Conservation (phyloP, 1,140 invertebrate genomes). For the Heliothis virescens region DNA sequence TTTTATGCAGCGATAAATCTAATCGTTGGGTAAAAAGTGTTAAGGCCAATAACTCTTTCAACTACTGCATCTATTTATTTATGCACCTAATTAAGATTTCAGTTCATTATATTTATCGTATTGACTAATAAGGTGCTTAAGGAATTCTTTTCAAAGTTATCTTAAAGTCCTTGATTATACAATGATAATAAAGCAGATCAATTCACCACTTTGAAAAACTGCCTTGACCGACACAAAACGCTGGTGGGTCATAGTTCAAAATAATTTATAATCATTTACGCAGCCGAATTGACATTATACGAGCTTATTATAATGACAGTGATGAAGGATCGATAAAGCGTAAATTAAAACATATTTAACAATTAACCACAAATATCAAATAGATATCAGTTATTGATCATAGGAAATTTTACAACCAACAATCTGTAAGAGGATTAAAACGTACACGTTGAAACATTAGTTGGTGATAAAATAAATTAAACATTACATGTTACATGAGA, state of each 20-base stretch:
- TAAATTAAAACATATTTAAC: slow-evolving; percentile 38
- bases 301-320: slow-evolving; percentile 45
- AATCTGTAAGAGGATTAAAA: background rate
- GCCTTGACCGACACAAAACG: slow-evolving; percentile 71
- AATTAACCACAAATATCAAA: slow-evolving; percentile 12
- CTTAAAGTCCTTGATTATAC: slow-evolving; percentile 45
- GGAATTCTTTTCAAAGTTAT: slow-evolving; percentile 3
- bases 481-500: background rate
- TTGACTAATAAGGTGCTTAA: slow-evolving; percentile 17
- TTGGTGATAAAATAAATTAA: background rate
- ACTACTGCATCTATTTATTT: slow-evolving; percentile 16
- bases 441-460: background rate
- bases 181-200: slow-evolving; percentile 55
- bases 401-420: slow-evolving; percentile 3
- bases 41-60: slow-evolving; percentile 13
- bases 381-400: slow-evolving; percentile 27
- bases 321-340: slow-evolving; percentile 21
- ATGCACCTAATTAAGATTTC: background rate
- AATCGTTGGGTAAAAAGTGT: slow-evolving; percentile 11
- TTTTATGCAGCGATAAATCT: slow-evolving; percentile 18
- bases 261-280: slow-evolving; percentile 73
- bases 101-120: slow-evolving; percentile 13
- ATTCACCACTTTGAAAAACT: slow-evolving; percentile 48
- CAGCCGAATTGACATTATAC: slow-evolving; percentile 63
- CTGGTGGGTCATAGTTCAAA: slow-evolving; percentile 76